Conservation (phyloP, 1,140 invertebrate genomes). For the Drosophila pectinifera region DNA sequence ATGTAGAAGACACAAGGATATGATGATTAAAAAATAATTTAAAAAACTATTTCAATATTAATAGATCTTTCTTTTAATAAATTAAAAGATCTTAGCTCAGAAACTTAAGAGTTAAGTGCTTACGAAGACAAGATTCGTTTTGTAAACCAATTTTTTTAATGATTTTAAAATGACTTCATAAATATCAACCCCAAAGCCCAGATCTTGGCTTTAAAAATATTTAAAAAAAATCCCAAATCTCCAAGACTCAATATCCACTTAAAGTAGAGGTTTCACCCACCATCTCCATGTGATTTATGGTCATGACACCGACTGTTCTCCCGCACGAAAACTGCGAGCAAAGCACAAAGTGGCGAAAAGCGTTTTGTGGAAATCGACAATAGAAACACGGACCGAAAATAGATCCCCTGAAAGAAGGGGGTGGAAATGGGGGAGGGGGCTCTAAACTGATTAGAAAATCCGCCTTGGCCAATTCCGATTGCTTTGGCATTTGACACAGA, state of each 20-base stretch:
- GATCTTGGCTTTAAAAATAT: too few species aligned
- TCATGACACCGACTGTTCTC: slow-evolving; percentile 26
- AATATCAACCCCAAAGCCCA: background rate
- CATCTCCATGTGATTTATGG: background rate
- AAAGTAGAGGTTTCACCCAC: too few species aligned
- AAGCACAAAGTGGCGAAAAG: slow-evolving; percentile 48
- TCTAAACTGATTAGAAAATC: slow-evolving; percentile 53
- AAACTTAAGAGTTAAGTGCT: too few species aligned
- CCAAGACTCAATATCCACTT: background rate
- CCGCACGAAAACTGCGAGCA: slow-evolving; percentile 40
- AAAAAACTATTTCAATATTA: background rate
- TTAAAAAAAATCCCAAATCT: background rate
- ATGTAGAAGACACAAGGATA: background rate
- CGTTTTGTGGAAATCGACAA: slow-evolving; percentile 41
- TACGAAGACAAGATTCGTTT: background rate
- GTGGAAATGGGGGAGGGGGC: background rate
- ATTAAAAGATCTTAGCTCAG: background rate
- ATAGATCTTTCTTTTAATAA: too few species aligned
- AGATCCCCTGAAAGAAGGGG: slow-evolving; percentile 15
- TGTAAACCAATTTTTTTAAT: background rate
- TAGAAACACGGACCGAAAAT: slow-evolving; percentile 33
- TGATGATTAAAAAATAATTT: background rate
- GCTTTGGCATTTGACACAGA: slow-evolving; percentile 61
- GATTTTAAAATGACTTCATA: background rate
- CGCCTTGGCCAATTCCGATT: slow-evolving; percentile 54